phyloP scores from a whole-genome alignment of 1,140 invertebrate species.

The Cyclina sinensis region DNA sequence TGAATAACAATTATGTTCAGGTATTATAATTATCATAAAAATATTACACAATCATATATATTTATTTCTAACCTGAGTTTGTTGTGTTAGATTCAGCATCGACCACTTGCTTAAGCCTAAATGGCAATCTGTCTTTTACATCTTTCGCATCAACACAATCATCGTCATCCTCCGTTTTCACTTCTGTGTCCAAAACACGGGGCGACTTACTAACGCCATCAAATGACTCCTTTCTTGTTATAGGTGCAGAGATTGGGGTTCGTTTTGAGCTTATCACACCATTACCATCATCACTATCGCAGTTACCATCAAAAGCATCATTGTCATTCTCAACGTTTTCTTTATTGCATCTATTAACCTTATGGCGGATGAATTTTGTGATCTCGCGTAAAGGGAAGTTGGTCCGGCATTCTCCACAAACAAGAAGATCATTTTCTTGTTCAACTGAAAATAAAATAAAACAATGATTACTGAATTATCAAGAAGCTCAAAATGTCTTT shows the following conservation, averaged over 20 bases:
- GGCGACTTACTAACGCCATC: constrained; percentile 73
- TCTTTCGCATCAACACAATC: constrained; percentile 68
- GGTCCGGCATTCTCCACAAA: constrained; percentile 84
- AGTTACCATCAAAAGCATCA: constrained; percentile 72
- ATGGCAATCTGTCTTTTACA: constrained; percentile 72
- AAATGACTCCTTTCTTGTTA: constrained; percentile 74
- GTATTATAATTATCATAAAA: not conserved
- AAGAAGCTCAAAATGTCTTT: too few species aligned
- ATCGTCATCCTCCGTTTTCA: constrained; percentile 69
- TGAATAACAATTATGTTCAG: not conserved
- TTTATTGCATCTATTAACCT: constrained; percentile 83
- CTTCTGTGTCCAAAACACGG: constrained; percentile 57
- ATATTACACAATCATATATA: too few species aligned
- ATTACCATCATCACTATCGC: constrained; percentile 75
- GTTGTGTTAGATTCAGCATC: constrained; percentile 84
- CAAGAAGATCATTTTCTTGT: constrained; percentile 84
- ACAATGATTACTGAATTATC: too few species aligned
- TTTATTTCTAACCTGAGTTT: constrained; percentile 82
- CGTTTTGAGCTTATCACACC: constrained; percentile 75
- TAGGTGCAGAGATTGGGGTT: constrained; percentile 80
- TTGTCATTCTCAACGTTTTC: constrained; percentile 75
- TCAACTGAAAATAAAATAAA: constrained; percentile 78
- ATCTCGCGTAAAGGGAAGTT: constrained; percentile 84
- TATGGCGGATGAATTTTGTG: constrained; percentile 84
- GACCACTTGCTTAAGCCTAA: constrained; percentile 79